Base-by-base conservation (phyloP, 2,797 vertebrate genomes). In the Pantherophis vulpinus region DNA sequence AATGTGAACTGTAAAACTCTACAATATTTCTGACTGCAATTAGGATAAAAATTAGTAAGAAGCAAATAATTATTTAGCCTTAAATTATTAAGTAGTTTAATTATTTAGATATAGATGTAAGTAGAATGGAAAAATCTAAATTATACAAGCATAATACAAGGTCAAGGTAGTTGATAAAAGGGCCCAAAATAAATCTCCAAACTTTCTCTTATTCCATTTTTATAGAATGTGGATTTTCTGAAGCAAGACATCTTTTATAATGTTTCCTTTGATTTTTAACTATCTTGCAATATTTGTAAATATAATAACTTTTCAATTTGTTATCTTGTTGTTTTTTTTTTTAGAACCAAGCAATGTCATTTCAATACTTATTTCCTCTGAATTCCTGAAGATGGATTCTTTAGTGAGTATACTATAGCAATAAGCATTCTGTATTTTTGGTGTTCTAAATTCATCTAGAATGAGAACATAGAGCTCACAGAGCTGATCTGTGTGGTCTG, bases 341-440 rank as follows among this genome's bases (percentile, higher is more conserved):
- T 96, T 98, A 99, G 99, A 99, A 97, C 99, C 99, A 98, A 99
- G 98, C 98, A 99, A 99, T 98, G 99, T 99, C 96, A 99, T 99
- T 98, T 99, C 99, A 96, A 99, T 99, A 98, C 99, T 99, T 97
- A 99, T 99, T 98, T 99, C 99, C 97, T 99, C 99, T 91, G 99
- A 99, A 96, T 99, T 99, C 98, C 98, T 99, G 98, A 99, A 99
- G 98, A 99, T 99, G 99, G 99, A 99, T 97, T 98, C 98, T 94
- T 98, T 99, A 98, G 99, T 99, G 98, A 99, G 99, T 99, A 98
- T 95, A 94, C 94, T 47, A 88, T 18, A 63, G 91, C 91, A 83
- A 87, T n/a, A 47, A 7, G 20, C 54, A 13, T 94, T 94, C 55
- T 92, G 74, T 94, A 66, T 29, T 27, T 5, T 11, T 66, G 87